Percentiles rank a stretch among this genome's conserved stretches.
phyloP scores from a whole-genome alignment of 2,888 invertebrate species.

The Hypomecis atomaria region DNA sequence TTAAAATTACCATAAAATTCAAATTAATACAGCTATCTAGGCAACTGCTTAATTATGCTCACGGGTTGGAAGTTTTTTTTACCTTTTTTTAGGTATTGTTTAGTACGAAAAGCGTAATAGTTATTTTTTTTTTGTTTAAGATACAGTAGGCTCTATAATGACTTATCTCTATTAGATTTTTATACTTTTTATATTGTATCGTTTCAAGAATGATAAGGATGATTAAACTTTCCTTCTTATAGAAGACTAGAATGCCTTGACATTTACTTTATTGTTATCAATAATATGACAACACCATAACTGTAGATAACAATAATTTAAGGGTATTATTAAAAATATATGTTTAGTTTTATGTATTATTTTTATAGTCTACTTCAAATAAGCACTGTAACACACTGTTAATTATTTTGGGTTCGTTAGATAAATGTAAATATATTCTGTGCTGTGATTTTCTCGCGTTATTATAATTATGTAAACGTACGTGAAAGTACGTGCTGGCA shows the following conservation, averaged over 20 bases:
- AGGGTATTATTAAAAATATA: no score
- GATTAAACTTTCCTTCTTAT: no score
- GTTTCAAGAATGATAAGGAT: no score
- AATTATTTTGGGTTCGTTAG: constrained; percentile 58
- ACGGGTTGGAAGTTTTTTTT: constrained; percentile 39
- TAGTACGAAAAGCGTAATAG: no score
- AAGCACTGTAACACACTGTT: constrained; percentile 66
- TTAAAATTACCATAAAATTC: constrained; percentile 53
- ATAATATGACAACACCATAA: no score
- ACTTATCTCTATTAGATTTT: no score
- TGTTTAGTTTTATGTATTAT: constrained; percentile 59
- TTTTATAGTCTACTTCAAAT: constrained; percentile 69
- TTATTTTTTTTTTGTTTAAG: no score
- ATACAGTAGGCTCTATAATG: no score
- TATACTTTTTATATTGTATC: no score
- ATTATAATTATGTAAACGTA: constrained; percentile 61
- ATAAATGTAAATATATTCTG: constrained; percentile 49
- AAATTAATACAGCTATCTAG: constrained; percentile 52
- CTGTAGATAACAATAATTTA: no score
- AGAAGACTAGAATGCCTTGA: no score
- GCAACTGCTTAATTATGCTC: constrained; percentile 52
- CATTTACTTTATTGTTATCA: no score
- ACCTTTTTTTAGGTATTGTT: constrained; percentile 35
- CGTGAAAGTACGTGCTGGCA: constrained; percentile 52
- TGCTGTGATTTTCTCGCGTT: constrained; percentile 60